phyloP scores from a whole-genome alignment of 2,797 vertebrate species.

The Channa striata region DNA sequence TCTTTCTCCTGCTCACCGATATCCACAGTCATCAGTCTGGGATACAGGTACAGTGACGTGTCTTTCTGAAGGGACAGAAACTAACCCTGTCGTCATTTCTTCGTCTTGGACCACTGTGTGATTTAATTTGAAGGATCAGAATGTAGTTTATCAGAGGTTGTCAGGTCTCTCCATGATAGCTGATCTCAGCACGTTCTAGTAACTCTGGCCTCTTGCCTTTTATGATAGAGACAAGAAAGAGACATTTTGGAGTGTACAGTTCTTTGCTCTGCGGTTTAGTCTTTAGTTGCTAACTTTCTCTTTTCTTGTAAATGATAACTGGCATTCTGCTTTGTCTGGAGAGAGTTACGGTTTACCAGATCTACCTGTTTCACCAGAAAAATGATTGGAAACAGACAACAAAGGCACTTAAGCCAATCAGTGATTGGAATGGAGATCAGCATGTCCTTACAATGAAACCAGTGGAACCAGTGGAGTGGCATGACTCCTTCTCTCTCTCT shows the following conservation, averaged over 20 bases:
- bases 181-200: neutral
- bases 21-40: conserved; percentile 45
- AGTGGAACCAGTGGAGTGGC: conserved; percentile 78
- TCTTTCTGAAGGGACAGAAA: neutral
- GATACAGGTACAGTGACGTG: conserved; percentile 72
- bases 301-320: neutral
- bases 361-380: conserved; percentile 41
- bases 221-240: too few relatives aligned
- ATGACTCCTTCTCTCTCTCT: too few relatives aligned
- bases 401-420: conserved; percentile 57
- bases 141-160: neutral
- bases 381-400: conserved; percentile 43
- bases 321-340: neutral
- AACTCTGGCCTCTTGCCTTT: neutral
- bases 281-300: neutral
- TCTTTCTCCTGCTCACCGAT: conserved; percentile 21
- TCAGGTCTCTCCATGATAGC: neutral
- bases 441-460: conserved; percentile 65
- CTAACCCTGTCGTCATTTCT: neutral
- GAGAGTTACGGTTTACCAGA: conserved; percentile 7
- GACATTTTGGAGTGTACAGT: neutral
- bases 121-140: neutral
- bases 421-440: conserved; percentile 50
- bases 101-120: neutral
- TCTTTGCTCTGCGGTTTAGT: neutral